A percentile compares a stretch with the other conserved stretches of the same genome.
Conservation (phyloP, 2,113 vertebrate species). For the Lepisosteus osseus region DNA sequence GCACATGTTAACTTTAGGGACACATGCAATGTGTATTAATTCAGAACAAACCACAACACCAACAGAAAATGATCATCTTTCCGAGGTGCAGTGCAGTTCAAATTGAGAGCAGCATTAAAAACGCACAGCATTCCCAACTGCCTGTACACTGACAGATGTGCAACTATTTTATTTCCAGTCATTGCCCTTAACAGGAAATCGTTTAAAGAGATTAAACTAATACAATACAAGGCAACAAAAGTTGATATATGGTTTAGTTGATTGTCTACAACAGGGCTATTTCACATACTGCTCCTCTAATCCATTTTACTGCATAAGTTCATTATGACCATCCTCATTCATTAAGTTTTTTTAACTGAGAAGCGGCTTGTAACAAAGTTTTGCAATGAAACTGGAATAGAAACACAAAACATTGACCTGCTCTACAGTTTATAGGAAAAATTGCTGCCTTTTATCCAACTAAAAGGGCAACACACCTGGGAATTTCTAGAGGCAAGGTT, state of each 20-base stretch:
- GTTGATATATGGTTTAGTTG: slow-evolving; percentile 47
- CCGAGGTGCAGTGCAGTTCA: background rate
- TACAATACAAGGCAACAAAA: slow-evolving; percentile 43
- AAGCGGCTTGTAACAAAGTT: too few relatives aligned
- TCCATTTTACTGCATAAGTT: slow-evolving; percentile 51
- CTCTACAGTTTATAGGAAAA: too few relatives aligned
- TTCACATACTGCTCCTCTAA: slow-evolving; percentile 33
- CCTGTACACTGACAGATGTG: slow-evolving; percentile 12
- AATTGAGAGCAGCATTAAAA: slow-evolving; percentile 9
- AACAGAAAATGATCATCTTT: background rate
- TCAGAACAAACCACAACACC: background rate
- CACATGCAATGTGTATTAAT: background rate
- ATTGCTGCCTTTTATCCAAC: too few relatives aligned
- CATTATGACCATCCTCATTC: slow-evolving; percentile 26
- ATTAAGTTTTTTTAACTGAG: too few relatives aligned
- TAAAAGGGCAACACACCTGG: too few relatives aligned
- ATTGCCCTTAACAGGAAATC: slow-evolving; percentile 34
- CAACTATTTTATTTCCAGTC: slow-evolving; percentile 26
- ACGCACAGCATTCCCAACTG: background rate
- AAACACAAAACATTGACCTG: too few relatives aligned
- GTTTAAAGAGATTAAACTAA: slow-evolving; percentile 51
- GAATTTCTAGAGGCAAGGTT: too few relatives aligned
- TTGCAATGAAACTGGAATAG: too few relatives aligned
- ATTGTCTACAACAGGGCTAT: slow-evolving; percentile 38
- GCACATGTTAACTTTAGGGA: slow-evolving; percentile 26